A percentile compares a stretch with the other conserved stretches of the same genome.
Evolutionary conservation across 2,797 vertebrate genomes (phyloP).

Genomic region (Chloroceryle inda): DNA sequence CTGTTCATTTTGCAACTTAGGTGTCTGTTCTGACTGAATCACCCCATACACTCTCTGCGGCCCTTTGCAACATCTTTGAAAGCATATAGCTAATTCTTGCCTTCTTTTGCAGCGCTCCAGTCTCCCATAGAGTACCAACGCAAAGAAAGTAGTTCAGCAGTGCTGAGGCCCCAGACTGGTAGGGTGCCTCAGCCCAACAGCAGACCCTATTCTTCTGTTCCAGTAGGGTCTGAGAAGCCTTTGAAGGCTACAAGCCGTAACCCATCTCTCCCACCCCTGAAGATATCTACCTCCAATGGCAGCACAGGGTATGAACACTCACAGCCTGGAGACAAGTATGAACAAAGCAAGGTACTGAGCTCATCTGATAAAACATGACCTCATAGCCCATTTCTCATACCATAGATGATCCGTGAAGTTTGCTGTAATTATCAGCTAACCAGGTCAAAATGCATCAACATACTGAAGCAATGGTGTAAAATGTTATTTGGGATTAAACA

Average conservation of each 20-base stretch:
- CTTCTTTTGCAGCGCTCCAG: conserved; percentile 88
- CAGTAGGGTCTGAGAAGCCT: conserved; percentile 87
- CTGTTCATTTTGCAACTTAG: background rate
- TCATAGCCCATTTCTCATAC: background rate
- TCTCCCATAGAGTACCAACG: conserved; percentile 96
- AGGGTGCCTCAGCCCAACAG: conserved; percentile 83
- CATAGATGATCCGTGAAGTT: background rate
- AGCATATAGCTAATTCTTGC: background rate
- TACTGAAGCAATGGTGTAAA: background rate
- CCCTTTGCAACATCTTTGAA: background rate
- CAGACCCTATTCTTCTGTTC: conserved; percentile 84
- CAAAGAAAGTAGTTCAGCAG: conserved; percentile 87
- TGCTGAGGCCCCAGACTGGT: conserved; percentile 88
- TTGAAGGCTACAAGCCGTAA: conserved; percentile 82
- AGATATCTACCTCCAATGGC: conserved; percentile 93
- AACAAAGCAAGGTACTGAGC: conserved; percentile 85
- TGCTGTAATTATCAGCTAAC: background rate
- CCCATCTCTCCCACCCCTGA: conserved; percentile 85
- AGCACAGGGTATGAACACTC: conserved; percentile 87
- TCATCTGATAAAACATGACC: conserved; percentile 41
- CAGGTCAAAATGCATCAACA: background rate
- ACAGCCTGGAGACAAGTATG: conserved; percentile 84
- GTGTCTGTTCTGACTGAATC: background rate
- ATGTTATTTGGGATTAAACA: background rate
- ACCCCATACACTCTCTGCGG: background rate